phyloP scores from a whole-genome alignment of 1,140 invertebrate genomes.

The Colletes latitarsis region DNA sequence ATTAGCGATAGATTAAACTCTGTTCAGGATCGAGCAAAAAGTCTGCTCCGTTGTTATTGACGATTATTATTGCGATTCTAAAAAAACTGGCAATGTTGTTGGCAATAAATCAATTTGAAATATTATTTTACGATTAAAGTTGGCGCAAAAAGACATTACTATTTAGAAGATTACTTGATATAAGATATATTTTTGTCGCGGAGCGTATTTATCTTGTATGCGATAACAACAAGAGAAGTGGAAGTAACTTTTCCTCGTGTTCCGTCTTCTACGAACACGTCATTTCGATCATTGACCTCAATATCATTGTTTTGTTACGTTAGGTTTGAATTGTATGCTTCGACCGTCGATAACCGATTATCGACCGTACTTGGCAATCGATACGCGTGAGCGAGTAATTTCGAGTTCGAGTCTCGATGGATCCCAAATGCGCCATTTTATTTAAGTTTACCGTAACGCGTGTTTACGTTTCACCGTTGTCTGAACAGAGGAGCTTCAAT shows the following conservation, averaged over 20 bases:
- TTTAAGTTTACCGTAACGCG: conserved; percentile 6
- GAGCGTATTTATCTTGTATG: too few species aligned
- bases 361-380: conserved; percentile 21
- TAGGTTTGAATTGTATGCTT: neutral
- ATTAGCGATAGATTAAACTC: too few species aligned
- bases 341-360: conserved; percentile 37
- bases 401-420: neutral
- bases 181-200: too few species aligned
- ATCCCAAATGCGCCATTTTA: neutral
- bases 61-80: too few species aligned
- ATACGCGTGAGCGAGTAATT: conserved; percentile 11
- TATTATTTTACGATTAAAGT: too few species aligned
- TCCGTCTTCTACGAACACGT: neutral
- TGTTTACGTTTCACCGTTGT: neutral
- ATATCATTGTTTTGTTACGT: neutral
- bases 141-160: too few species aligned
- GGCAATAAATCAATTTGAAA: too few species aligned
- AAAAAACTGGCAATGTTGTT: too few species aligned
- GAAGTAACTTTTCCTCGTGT: neutral
- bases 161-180: too few species aligned
- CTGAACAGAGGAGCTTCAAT: neutral
- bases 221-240: too few species aligned
- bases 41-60: too few species aligned
- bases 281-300: conserved; percentile 7
- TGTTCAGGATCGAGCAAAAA: too few species aligned